A percentile compares a stretch with the other conserved stretches of the same genome.
phyloP scores from a whole-genome alignment of 1,140 invertebrate species.

The Stegodyphus mimosarum region DNA sequence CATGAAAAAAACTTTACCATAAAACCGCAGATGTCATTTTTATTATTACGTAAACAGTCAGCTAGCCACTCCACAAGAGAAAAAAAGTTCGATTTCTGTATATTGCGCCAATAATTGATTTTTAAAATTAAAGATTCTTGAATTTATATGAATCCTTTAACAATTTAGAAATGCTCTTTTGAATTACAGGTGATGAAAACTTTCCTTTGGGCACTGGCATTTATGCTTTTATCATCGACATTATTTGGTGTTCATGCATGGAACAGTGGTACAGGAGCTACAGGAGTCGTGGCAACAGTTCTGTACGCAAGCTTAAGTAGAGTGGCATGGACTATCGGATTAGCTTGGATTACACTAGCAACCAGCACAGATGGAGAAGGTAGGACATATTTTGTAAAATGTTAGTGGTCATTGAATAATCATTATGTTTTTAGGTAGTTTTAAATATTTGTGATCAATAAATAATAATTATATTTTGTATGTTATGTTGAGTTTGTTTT shows the following conservation, averaged over 20 bases:
- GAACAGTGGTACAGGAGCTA: conserved; percentile 37
- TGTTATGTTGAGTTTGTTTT: not conserved
- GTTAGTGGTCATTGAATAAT: not conserved
- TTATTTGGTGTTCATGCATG: conserved; percentile 48
- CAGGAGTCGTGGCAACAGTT: conserved; percentile 67
- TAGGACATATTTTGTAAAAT: conserved; percentile 65
- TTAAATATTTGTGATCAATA: not conserved
- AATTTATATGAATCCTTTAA: no score
- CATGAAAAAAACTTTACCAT: no score
- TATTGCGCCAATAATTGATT: no score
- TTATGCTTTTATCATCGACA: not conserved
- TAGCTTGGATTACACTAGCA: conserved; percentile 80
- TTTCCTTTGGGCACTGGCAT: conserved; percentile 10
- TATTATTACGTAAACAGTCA: no score
- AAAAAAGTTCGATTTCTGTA: no score
- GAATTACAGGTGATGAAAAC: not conserved
- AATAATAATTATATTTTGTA: not conserved
- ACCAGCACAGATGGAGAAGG: conserved; percentile 80
- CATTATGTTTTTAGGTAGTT: not conserved
- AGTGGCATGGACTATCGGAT: conserved; percentile 72
- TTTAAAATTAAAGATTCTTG: no score
- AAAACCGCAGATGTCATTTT: no score
- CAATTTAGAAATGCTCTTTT: not conserved
- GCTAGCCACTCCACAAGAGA: no score
- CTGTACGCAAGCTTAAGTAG: conserved; percentile 76